Evolutionary conservation across 2,888 invertebrate species (phyloP), one percentile per base, ranked within the genome.

Genomic region (Drosophila koepferae): DNA sequence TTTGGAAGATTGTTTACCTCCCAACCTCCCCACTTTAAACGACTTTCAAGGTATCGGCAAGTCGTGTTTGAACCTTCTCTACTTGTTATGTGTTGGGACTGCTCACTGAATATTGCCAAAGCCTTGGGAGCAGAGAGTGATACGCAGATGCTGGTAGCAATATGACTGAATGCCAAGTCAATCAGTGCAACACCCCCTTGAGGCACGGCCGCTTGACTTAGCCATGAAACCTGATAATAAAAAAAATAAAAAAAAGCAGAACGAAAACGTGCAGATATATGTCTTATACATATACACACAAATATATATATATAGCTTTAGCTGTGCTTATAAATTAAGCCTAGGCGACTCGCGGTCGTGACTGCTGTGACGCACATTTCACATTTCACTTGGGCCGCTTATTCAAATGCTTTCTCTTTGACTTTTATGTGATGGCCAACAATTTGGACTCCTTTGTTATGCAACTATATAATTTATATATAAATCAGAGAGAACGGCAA

Each of bases 401-500:
- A 36, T 46, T 31, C 20, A 34, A 43, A 40, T 55, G 34, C 23
- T 43, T 41, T 41, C 46, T 53, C 40, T 28, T 61, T 49, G 31
- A 34, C 44, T 67, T 56, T 53, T 41, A 40, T 71, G 51, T 74
- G 65, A 64, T 66, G 46, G 41, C 51, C 48, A 49, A 38, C 51
- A 63, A 60, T 53, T 71, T 67, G 56, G 43, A 31, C 2, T 3
- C 36, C 65, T 69, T 67, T 80, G 77, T 73, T 70, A 55, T 61
- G 41, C 58, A 53, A 41, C 69, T 70, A 60, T 89, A 86, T 84
- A 76, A 84, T 84, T 86, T 84, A 81, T 61, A 75, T 69, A 80
- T 78, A 81, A 86, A 78, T 88, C 65, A 54, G 43, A 41, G 44
- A 43, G 44, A 43, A 34, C 41, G 23, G 3, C 18, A 28, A 20